Evolutionary conservation across 2,888 invertebrate species (phyloP).

Genomic region (Scaptomyza cyrtandrae): DNA sequence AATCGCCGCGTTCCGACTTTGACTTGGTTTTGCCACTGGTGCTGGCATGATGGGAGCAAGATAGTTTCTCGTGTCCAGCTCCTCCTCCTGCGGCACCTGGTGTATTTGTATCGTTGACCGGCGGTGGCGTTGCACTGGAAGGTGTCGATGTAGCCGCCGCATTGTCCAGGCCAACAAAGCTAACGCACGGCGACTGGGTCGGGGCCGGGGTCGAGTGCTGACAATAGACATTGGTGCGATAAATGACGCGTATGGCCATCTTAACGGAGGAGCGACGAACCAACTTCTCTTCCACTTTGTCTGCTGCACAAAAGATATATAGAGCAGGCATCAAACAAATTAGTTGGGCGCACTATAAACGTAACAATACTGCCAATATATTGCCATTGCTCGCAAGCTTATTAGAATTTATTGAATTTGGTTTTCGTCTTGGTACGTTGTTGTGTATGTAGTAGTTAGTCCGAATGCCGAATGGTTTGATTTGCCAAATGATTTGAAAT

Average conservation of each 20-base stretch:
- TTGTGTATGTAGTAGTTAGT: background rate
- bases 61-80: constrained; percentile 15
- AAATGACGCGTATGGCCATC: constrained; percentile 94
- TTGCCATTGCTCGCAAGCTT: constrained; percentile 50
- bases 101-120: constrained; percentile 32
- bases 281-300: constrained; percentile 92
- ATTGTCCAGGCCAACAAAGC: constrained; percentile 56
- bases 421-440: constrained; percentile 24
- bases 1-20: constrained; percentile 83
- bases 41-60: constrained; percentile 34
- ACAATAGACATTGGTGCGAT: constrained; percentile 85
- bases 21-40: constrained; percentile 55
- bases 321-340: constrained; percentile 1
- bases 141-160: constrained; percentile 73
- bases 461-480: constrained; percentile 28
- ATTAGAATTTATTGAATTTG: constrained; percentile 29
- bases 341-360: background rate
- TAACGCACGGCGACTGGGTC: constrained; percentile 79
- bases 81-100: background rate
- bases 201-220: constrained; percentile 71
- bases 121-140: constrained; percentile 60
- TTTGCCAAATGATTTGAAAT: constrained; percentile 52
- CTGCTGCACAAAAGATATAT: constrained; percentile 87
- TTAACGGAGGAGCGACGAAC: constrained; percentile 91
- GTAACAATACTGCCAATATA: constrained; percentile 29